Evolutionary conservation across 2,888 invertebrate genomes (phyloP).

Genomic region (Idaea biselata): DNA sequence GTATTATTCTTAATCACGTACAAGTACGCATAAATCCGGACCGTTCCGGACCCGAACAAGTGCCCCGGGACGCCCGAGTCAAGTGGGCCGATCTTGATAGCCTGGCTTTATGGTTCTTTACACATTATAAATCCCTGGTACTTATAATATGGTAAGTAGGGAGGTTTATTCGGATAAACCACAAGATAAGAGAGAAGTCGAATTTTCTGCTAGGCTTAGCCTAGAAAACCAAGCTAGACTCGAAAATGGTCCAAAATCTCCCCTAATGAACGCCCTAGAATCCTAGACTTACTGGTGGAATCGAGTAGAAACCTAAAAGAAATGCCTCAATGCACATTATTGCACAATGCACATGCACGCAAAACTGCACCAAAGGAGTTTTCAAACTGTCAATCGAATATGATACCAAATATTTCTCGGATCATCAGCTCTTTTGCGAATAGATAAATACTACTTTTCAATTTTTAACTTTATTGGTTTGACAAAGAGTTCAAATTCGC

Average conservation of each 20-base stretch:
- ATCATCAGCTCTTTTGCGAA: not conserved
- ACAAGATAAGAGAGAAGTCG: too few species aligned
- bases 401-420: not conserved
- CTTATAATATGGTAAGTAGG: not conserved
- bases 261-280: too few species aligned
- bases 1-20: conserved; percentile 1
- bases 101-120: not conserved
- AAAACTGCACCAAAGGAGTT: not conserved
- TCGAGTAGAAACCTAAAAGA: not conserved
- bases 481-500: not conserved
- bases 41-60: not conserved
- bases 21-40: not conserved
- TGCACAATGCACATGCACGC: not conserved
- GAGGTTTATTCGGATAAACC: too few species aligned
- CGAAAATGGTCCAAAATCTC: too few species aligned
- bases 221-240: too few species aligned
- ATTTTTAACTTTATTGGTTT: not conserved
- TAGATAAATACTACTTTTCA: not conserved
- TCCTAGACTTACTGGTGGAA: too few species aligned
- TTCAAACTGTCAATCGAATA: not conserved
- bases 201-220: too few species aligned
- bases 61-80: not conserved
- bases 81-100: not conserved
- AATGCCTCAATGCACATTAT: too few species aligned
- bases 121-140: not conserved